Evolutionary conservation across 2,888 invertebrate genomes (phyloP).

Genomic region (Elmis aenea): DNA sequence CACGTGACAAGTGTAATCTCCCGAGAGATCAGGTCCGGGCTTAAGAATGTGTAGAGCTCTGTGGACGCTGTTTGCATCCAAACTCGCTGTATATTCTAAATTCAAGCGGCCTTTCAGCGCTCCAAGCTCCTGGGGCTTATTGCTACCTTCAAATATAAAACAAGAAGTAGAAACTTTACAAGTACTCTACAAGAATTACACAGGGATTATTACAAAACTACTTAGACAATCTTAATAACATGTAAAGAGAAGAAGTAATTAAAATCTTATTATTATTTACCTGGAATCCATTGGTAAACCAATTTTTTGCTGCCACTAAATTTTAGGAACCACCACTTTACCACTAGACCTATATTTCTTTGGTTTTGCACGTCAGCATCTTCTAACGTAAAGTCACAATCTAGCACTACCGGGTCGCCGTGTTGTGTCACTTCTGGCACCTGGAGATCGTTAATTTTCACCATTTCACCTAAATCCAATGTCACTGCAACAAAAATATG

Average conservation of each 20-base stretch:
- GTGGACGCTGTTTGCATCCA: slow-evolving; percentile 56
- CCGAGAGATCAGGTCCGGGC: slow-evolving; percentile 62
- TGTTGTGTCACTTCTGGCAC: slow-evolving; percentile 42
- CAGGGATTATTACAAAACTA: too few species aligned
- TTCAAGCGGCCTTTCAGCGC: slow-evolving; percentile 43
- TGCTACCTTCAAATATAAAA: too few species aligned
- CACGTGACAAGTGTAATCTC: slow-evolving; percentile 66
- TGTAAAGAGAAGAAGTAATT: too few species aligned
- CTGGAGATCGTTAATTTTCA: slow-evolving; percentile 43
- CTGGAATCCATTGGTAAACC: slow-evolving; percentile 59
- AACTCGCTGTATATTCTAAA: slow-evolving; percentile 47
- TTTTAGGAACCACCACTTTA: slow-evolving; percentile 57
- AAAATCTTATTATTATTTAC: too few species aligned
- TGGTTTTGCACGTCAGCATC: slow-evolving; percentile 31
- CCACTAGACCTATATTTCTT: slow-evolving; percentile 47
- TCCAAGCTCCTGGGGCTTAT: slow-evolving; percentile 47
- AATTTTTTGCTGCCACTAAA: slow-evolving; percentile 40
- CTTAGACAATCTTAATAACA: too few species aligned
- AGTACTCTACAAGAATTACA: too few species aligned
- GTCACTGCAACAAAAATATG: too few species aligned
- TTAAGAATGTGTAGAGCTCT: slow-evolving; percentile 62
- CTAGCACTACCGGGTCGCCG: slow-evolving; percentile 52
- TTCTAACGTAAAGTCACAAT: slow-evolving; percentile 53
- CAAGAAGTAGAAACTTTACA: too few species aligned
- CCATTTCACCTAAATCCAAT: too few species aligned